Conservation (phyloP, 2,113 vertebrate genomes). For the Pseudorhombus dupliciocellatus region DNA sequence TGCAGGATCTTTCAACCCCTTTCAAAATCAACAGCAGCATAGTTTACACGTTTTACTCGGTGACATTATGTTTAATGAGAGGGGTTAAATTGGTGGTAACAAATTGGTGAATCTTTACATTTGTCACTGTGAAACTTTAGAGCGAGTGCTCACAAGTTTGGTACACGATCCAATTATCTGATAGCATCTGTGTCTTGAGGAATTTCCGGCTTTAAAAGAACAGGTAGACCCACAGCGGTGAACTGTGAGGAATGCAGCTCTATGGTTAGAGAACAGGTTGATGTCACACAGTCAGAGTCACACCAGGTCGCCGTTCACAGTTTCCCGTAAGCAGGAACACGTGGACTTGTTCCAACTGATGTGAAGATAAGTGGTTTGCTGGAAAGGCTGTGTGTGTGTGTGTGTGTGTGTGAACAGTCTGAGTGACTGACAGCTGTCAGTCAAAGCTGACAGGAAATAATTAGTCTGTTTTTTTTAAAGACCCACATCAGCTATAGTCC, state of each 20-base stretch:
- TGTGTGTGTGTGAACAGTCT: slow-evolving; percentile 24
- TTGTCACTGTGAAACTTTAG: background rate
- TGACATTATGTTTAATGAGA: background rate
- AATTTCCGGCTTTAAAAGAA: slow-evolving; percentile 28
- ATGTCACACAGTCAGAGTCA: background rate
- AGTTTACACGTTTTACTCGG: too few relatives aligned
- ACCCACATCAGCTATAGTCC: background rate
- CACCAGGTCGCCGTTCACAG: slow-evolving; percentile 31
- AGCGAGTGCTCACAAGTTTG: background rate
- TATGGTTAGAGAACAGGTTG: background rate
- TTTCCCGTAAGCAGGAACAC: slow-evolving; percentile 57
- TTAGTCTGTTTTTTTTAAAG: background rate
- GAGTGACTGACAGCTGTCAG: slow-evolving; percentile 38
- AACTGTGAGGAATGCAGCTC: slow-evolving; percentile 53
- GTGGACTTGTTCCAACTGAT: slow-evolving; percentile 63
- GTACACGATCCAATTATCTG: background rate
- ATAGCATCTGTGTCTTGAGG: background rate
- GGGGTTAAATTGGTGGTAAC: background rate
- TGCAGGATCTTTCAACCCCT: background rate
- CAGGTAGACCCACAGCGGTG: background rate
- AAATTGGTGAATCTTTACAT: background rate
- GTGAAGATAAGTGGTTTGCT: slow-evolving; percentile 48
- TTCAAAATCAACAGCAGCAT: background rate
- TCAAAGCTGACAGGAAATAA: slow-evolving; percentile 20
- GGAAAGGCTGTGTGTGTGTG: slow-evolving; percentile 20